phyloP scores from a whole-genome alignment of 2,113 vertebrate genomes.

The Pterocles orientalis region DNA sequence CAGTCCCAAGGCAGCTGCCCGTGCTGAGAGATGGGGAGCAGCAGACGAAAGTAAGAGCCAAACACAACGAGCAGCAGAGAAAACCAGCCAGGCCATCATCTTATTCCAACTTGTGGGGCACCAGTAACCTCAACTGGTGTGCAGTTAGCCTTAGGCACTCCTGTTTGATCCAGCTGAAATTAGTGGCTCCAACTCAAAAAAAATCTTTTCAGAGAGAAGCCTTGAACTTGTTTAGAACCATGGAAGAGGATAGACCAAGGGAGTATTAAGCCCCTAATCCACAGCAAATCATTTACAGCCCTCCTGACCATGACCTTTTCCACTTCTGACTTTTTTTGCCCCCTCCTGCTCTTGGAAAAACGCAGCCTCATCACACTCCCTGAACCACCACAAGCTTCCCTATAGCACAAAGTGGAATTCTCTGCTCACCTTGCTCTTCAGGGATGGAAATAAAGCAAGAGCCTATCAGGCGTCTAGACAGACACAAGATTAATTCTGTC shows the following conservation, averaged over 20 bases:
- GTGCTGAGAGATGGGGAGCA: neutral
- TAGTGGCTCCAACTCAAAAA: neutral
- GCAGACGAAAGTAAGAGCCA: neutral
- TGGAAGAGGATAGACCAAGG: neutral
- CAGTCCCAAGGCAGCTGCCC: neutral
- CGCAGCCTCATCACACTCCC: neutral
- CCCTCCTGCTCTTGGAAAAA: neutral
- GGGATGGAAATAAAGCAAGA: neutral
- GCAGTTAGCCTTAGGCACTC: neutral
- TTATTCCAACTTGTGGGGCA: neutral
- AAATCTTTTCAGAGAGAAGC: neutral
- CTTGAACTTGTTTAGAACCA: neutral
- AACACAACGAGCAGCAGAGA: neutral
- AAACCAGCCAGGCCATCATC: neutral
- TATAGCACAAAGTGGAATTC: neutral
- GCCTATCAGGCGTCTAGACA: neutral
- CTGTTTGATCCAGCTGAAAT: neutral
- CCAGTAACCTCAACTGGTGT: neutral
- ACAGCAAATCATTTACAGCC: neutral
- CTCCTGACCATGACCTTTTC: neutral
- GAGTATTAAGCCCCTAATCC: neutral
- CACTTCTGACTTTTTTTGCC: neutral
- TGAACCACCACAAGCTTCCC: neutral
- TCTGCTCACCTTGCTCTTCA: neutral
- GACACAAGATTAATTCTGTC: conserved; percentile 31